A percentile compares a stretch with the other conserved stretches of the same genome.
These are phyloP conservation scores for Tenthredo mesomela DNA, from an alignment of 2,888 invertebrate species.

Conservation along the genomic window DNA sequence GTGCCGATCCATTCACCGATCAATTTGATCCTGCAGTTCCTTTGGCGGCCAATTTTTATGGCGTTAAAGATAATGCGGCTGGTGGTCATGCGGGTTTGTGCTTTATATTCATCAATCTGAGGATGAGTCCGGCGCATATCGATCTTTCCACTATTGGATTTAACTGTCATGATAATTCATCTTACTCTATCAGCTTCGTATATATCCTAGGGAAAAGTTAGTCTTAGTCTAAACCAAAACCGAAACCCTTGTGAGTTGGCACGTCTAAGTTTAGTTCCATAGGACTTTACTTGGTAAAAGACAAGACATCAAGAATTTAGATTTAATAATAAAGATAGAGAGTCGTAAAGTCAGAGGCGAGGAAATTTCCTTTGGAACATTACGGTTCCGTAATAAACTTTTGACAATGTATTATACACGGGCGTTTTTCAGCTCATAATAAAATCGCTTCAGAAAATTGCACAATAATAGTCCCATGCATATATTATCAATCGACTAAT, in stretches of 20 bases:
- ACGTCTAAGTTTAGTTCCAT: background rate
- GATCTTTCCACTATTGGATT: conserved; percentile 8
- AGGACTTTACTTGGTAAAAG: background rate
- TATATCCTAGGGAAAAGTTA: background rate
- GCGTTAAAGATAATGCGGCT: conserved; percentile 5
- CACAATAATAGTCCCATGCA: background rate
- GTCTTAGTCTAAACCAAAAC: background rate
- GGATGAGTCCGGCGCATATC: background rate
- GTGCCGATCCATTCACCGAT: background rate
- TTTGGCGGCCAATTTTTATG: background rate
- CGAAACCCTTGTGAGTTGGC: background rate
- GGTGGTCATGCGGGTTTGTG: conserved; percentile 49
- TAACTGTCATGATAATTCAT: conserved; percentile 29
- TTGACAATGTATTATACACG: background rate
- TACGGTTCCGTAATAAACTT: background rate
- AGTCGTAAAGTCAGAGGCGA: background rate
- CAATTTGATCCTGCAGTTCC: conserved; percentile 11
- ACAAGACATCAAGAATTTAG: conserved; percentile 1
- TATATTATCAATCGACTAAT: background rate
- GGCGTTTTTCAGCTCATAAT: background rate
- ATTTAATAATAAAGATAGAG: conserved; percentile 9
- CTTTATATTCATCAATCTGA: conserved; percentile 29
- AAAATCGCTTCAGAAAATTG: background rate
- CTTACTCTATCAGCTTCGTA: background rate
- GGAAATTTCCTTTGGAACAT: background rate